Evolutionary conservation across 1,140 invertebrate genomes (phyloP).

Genomic region (Rhysida immarginata): DNA sequence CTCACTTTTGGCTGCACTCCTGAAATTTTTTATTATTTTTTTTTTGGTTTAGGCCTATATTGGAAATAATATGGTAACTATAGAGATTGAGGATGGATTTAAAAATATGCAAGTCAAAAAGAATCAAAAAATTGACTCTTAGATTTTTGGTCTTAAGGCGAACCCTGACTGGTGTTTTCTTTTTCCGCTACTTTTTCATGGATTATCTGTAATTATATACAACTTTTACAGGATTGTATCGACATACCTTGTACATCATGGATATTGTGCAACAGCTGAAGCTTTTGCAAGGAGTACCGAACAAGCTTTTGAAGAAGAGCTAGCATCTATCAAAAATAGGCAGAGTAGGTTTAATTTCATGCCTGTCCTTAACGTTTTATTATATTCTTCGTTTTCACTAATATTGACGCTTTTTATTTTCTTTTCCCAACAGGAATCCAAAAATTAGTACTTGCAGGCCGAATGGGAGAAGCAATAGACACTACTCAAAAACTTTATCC

Average conservation of each 20-base stretch:
- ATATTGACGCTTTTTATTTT: slow-evolving; percentile 4
- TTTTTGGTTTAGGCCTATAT: no score
- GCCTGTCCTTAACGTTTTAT: neutral
- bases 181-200: no score
- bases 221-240: slow-evolving; percentile 76
- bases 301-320: slow-evolving; percentile 80
- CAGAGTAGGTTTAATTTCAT: slow-evolving; percentile 54
- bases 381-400: neutral
- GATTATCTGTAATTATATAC: no score
- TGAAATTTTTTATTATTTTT: no score
- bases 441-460: slow-evolving; percentile 73
- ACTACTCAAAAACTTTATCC: slow-evolving; percentile 76
- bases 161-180: no score
- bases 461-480: slow-evolving; percentile 90
- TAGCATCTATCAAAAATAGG: slow-evolving; percentile 89
- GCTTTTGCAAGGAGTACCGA: slow-evolving; percentile 83
- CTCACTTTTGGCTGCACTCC: no score
- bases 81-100: no score
- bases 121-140: no score
- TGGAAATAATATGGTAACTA: no score
- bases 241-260: slow-evolving; percentile 92
- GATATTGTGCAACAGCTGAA: slow-evolving; percentile 90
- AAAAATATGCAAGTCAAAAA: no score
- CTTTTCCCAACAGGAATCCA: slow-evolving; percentile 57
- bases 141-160: no score